Conservation (phyloP, 2,113 vertebrate species). For the Tetrax tetrax region DNA sequence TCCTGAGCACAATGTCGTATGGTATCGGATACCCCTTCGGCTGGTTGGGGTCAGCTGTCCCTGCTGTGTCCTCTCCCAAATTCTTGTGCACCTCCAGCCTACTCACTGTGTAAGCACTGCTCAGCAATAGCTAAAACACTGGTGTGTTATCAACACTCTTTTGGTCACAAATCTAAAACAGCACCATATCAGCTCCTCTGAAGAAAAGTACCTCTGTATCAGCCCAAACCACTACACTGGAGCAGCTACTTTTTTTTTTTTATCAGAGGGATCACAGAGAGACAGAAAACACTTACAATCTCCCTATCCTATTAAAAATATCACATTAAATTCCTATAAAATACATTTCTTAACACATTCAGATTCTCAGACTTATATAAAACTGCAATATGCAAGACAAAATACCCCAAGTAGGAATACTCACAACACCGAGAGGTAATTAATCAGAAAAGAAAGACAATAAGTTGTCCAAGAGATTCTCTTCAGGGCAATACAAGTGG, state of each 20-base stretch:
- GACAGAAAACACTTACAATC: neutral
- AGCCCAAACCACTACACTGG: neutral
- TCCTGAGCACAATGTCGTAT: neutral
- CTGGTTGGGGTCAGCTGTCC: neutral
- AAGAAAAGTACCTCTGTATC: neutral
- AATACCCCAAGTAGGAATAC: neutral
- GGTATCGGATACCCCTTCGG: rapidly evolving
- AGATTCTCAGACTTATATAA: neutral
- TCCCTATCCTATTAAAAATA: neutral
- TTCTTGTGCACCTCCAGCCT: neutral
- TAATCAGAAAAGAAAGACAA: neutral
- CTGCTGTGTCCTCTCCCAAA: neutral
- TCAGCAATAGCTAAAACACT: neutral
- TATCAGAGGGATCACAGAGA: neutral
- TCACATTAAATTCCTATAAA: neutral
- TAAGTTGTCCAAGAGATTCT: neutral
- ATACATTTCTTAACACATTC: neutral
- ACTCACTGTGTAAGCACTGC: neutral
- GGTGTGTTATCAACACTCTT: neutral
- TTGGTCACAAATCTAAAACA: neutral
- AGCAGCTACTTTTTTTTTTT: neutral
- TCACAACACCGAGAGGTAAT: neutral
- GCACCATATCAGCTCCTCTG: neutral
- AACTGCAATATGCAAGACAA: neutral
- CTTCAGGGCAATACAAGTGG: neutral